Evolutionary conservation across 2,888 invertebrate genomes (phyloP).

Genomic region (Salticus scenicus): DNA sequence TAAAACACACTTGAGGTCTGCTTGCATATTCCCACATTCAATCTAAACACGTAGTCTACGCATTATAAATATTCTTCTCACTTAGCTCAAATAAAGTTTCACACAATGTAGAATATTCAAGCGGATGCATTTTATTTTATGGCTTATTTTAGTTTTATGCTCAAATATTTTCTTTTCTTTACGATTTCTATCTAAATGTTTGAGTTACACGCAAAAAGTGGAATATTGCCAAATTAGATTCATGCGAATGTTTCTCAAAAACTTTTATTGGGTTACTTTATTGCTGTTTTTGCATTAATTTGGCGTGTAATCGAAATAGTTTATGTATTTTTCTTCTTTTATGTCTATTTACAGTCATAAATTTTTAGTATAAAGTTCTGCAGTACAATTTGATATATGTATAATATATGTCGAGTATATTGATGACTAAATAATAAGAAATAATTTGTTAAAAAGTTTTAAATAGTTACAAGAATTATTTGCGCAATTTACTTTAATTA

Average conservation of each 20-base stretch:
- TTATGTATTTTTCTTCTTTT: no score
- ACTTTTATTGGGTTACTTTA: no score
- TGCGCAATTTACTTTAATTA: no score
- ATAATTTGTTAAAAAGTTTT: no score
- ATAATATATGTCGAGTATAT: no score
- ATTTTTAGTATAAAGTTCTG: no score
- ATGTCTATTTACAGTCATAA: no score
- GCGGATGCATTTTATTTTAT: background rate
- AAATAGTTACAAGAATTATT: no score
- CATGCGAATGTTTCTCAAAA: background rate
- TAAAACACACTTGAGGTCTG: constrained; percentile 12
- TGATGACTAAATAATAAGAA: no score
- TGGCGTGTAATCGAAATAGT: no score
- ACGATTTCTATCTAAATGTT: background rate
- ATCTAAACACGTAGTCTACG: background rate
- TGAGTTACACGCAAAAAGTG: background rate
- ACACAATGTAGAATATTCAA: background rate
- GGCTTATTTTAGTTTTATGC: constrained; percentile 2
- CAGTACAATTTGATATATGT: no score
- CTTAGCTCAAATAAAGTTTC: background rate
- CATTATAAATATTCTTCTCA: constrained; percentile 5
- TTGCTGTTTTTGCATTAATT: background rate
- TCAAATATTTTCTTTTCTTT: background rate
- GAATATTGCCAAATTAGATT: constrained; percentile 15
- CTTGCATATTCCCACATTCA: constrained; percentile 15